Percentiles rank a stretch among this genome's conserved stretches.
phyloP scores from a whole-genome alignment of 2,113 vertebrate species.

The Cynocephalus volans region DNA sequence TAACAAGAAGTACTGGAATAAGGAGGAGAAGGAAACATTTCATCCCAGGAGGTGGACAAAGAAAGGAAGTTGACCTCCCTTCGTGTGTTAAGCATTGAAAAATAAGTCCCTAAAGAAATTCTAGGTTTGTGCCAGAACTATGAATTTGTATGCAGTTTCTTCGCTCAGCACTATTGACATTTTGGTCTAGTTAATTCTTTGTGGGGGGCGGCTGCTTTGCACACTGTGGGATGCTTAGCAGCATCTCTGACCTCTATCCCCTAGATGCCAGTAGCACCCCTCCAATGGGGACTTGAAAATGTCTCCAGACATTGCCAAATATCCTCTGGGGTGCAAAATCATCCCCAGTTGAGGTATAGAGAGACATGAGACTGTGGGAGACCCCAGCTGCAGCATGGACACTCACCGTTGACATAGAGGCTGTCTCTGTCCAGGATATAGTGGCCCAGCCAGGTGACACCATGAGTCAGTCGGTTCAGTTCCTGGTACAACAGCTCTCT shows the following conservation, averaged over 20 bases:
- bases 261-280: neutral
- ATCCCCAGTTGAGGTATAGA: neutral
- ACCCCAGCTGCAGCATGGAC: fast-evolving
- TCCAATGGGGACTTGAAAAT: neutral
- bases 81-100: neutral
- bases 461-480: slow-evolving; percentile 56
- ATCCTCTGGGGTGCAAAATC: neutral
- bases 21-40: neutral
- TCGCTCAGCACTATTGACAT: neutral
- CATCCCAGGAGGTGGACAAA: neutral
- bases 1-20: neutral
- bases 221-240: neutral
- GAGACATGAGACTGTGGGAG: too few species aligned
- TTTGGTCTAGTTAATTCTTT: neutral
- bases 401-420: slow-evolving; percentile 76
- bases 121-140: neutral
- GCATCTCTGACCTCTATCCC: neutral
- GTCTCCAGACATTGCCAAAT: neutral
- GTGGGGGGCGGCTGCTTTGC: too few species aligned
- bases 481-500: slow-evolving; percentile 57
- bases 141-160: neutral
- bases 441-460: slow-evolving; percentile 47
- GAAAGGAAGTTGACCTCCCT: neutral
- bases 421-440: slow-evolving; percentile 72
- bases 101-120: neutral